Base-by-base conservation (phyloP, 1,140 invertebrate species). In the Chymomyza costata region DNA sequence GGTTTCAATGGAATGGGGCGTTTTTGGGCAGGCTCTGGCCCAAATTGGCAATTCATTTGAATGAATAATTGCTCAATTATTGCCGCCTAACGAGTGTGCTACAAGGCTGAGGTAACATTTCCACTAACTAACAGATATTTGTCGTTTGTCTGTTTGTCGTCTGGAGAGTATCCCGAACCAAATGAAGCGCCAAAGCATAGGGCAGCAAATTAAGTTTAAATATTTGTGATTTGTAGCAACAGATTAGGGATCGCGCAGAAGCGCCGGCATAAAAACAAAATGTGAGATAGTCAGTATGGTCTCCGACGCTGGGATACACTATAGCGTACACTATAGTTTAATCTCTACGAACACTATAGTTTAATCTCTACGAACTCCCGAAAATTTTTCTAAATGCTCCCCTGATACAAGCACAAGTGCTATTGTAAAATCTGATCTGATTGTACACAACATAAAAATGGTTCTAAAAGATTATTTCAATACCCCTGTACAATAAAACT, bases 21-120 rank as follows among this genome's bases (percentile, higher is more conserved):
- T 48, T 25, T 19, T 16, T 41, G 50, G 39, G 70, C 54, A 46
- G 71, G 71, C 47, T n/a, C n/a, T 67, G 66, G 62, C 40, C 66
- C 60, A 78, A 78, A 76, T 76, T 76, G 71, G 71, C 71, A 70
- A 76, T 76, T 71, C 71, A 76, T 84, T 84, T 84, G 78, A 83
- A 83, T 84, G 82, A 84, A 82, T 84, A 84, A 84, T 84, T 84
- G 82, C 82, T 84, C 82, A 84, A 84, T 84, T 84, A 84, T 70
- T 66, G 69, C 49, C 66, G 66, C 50, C 71, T 70, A 76, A 63
- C 70, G 61, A 76, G 65, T 34, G 54, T 25, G 19, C n/a, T 5
- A 17, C 34, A 10, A 5, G 18, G 8, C 18, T 17, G 7, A 7
- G 34, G 31, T 18, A 15, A 11, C 73, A 65, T n/a, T n/a, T n/a